A percentile compares a stretch with the other conserved stretches of the same genome.
Evolutionary conservation across 35 echinoderm and acorn worm genomes (phyloP).

Genomic region (Stichopus chloronotus): DNA sequence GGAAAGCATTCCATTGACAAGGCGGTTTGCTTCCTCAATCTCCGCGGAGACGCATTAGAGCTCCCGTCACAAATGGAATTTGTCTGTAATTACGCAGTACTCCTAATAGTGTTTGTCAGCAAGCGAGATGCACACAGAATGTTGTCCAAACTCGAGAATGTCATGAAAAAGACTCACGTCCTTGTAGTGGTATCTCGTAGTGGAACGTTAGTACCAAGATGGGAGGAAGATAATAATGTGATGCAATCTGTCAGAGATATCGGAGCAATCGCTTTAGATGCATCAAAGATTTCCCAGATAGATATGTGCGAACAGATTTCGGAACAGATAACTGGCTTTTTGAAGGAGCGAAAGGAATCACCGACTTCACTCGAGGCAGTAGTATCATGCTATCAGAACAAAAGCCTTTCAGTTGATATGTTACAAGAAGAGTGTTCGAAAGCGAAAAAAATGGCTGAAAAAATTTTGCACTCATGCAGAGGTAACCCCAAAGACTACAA

Average conservation of each 20-base stretch:
- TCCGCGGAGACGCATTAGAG: background rate
- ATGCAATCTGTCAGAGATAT: background rate
- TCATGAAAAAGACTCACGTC: background rate
- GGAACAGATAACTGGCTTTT: background rate
- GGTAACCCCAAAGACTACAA: constrained; percentile 37
- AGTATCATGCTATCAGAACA: background rate
- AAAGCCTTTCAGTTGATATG: background rate
- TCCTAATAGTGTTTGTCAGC: background rate
- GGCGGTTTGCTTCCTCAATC: background rate
- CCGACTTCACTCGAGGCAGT: background rate
- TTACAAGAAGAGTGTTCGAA: background rate
- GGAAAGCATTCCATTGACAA: background rate
- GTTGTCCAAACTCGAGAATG: background rate
- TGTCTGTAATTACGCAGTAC: background rate
- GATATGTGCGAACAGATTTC: constrained; percentile 10
- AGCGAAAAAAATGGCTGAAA: background rate
- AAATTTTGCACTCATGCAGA: constrained; percentile 4
- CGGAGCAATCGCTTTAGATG: background rate
- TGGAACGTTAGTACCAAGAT: background rate
- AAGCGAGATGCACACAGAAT: background rate
- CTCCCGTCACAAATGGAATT: background rate
- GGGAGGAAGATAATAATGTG: background rate
- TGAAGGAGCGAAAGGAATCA: background rate
- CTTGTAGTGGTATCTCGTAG: background rate
- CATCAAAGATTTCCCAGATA: background rate